Base-by-base conservation (phyloP, 2,797 vertebrate species). In the Eptatretus atami region DNA sequence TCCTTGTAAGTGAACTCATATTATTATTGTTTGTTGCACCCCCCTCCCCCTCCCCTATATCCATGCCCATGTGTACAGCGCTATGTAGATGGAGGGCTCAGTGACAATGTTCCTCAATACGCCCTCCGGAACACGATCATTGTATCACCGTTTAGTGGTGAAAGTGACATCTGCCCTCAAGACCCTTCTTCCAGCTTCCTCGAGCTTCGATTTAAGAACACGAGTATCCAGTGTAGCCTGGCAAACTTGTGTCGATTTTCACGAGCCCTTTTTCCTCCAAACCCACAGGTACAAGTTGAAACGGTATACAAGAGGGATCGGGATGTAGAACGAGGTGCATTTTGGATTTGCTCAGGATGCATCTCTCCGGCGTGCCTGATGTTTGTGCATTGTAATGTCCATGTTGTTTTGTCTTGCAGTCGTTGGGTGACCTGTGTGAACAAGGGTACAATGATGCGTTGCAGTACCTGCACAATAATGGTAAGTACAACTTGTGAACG, bases 151-250 rank as follows among this genome's bases (percentile, higher is more conserved):
- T 94, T 85, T 3, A 81, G 79, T 1, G 88, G 86, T 10, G 86
- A 94, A 70, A 77, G 74, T 1, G 88, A 94, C 73, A 88, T 96
- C 75, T 86, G 88, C 57, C 87, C 87, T 11, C 78, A 76, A 3
- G 79, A 79, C 66, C 77, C 72, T 57, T 84, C 83, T 67, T 80
- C 70, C 63, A 84, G 76, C 73, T 81, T 88, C 65, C 77, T 86
- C 1, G 76, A 82, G 53, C 71, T 92, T 68, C 73, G 78, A 0
- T 14, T 86, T 65, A 81, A 76, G 70, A 86, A 80, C 70, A 79
- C 80, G 68, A 85, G 74, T 71, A 73, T 90, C 44, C 80, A 80
- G 67, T 70, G 88, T 70, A 86, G 79, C 67, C 11, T 79, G 44
- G 77, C 75, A 15, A 96, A 94, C 68, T 53, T 81, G 52, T 78